Percentiles rank a stretch among this genome's conserved stretches.
These are phyloP conservation scores for Lottia gigantea DNA, from an alignment of 2,888 invertebrate genomes.

Conservation along the genomic window DNA sequence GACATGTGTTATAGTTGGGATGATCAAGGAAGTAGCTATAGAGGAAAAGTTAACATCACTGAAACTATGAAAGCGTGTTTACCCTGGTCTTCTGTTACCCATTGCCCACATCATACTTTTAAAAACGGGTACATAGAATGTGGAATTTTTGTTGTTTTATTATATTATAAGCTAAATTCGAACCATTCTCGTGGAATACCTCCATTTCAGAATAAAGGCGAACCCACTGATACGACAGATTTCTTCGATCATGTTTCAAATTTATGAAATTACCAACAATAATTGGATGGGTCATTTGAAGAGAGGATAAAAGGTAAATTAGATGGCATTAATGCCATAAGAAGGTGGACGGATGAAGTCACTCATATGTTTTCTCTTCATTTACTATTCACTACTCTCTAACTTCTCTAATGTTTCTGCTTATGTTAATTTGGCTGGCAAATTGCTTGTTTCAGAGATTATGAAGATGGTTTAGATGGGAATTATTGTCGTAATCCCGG, in stretches of 20 bases:
- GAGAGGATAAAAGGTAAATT: too few relatives aligned
- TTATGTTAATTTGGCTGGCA: too few relatives aligned
- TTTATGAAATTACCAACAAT: too few relatives aligned
- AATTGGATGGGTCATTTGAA: too few relatives aligned
- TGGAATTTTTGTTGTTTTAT: too few relatives aligned
- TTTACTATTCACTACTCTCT: neutral
- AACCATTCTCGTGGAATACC: too few relatives aligned
- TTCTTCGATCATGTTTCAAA: too few relatives aligned
- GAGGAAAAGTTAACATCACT: slow-evolving; percentile 36
- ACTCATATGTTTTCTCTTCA: neutral
- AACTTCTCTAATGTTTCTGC: too few relatives aligned
- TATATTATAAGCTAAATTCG: too few relatives aligned
- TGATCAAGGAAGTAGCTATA: slow-evolving; percentile 37
- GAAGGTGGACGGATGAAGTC: neutral
- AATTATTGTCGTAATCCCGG: slow-evolving; percentile 17
- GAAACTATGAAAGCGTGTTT: slow-evolving; percentile 37
- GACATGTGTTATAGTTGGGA: slow-evolving; percentile 35
- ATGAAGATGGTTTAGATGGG: slow-evolving; percentile 11
- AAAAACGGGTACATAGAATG: slow-evolving; percentile 28
- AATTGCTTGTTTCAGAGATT: slow-evolving; percentile 5
- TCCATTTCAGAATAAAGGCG: too few relatives aligned
- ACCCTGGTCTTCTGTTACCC: slow-evolving; percentile 37
- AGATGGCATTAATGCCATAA: too few relatives aligned
- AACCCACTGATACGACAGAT: too few relatives aligned
- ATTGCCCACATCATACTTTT: slow-evolving; percentile 35